Base-by-base conservation (phyloP, 1,140 invertebrate species). In the Rhopalosiphum padi region DNA sequence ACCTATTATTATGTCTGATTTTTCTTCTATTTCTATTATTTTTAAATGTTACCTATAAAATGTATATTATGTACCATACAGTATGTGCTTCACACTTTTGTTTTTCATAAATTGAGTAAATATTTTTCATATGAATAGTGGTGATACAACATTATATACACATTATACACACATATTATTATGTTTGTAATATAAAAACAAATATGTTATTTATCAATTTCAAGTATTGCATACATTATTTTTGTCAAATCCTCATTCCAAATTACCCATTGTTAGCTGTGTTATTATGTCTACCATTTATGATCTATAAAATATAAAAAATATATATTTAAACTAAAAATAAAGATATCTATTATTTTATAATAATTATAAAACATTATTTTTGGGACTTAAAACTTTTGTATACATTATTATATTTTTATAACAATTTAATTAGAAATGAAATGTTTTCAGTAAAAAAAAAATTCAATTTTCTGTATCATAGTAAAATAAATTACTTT, bases 1-100 rank as follows among this genome's bases (percentile, higher is more conserved):
- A 77, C 90, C 55, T 91, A 41, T 68, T 30, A 18, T 90, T 30
- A 43, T 46, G 30, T 37, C 43, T 83, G n/a, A 92, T 82, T 83
- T 92, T 92, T 51, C 46, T 90, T 90, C 37, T 60, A 43, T 90
- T 90, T 90, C 55, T 68, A 68, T 90, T 89, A 25, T 87, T 89
- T 89, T 46, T 86, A 21, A 89, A 53, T 35, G 87, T 89, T 89
- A 89, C 86, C 86, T 87, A 87, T 87, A 51, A n/a, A 46, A 86
- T 43, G 83, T 46, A 85, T 85, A 85, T 46, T 86, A 87, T 87
- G 86, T 87, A 87, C 89, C 53, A 21, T 68, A 43, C 53, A n/a
- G 37, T 90, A 90, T 43, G 25, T 68, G 89, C 55, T 90, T 89
- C 35, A 55, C 35, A 89, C 3, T 89, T 89, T 88, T 88, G 48